Conservation (phyloP, 2,113 vertebrate species). For the Pseudorhombus dupliciocellatus region DNA sequence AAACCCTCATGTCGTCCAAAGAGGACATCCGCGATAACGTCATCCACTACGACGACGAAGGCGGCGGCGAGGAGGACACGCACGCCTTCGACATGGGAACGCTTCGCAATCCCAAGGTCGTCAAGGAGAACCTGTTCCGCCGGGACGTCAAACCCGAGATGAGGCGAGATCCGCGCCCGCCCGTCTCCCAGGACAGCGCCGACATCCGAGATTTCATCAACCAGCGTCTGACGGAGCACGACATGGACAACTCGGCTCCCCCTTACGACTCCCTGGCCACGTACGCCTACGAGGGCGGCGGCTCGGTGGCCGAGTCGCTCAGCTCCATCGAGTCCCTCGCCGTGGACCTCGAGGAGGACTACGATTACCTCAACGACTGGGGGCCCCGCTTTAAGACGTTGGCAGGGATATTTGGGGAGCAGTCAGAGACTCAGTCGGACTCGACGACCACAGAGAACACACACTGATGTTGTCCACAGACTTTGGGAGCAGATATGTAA, state of each 20-base stretch:
- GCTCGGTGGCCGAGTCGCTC: conserved; percentile 93
- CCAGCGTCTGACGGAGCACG: conserved; percentile 90
- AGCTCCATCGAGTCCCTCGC: conserved; percentile 91
- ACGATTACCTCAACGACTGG: conserved; percentile 93
- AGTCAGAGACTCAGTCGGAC: conserved; percentile 81
- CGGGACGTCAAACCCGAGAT: conserved; percentile 94
- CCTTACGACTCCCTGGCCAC: conserved; percentile 97
- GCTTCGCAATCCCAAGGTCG: conserved; percentile 93
- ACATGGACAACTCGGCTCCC: conserved; percentile 88
- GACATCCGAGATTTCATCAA: conserved; percentile 95
- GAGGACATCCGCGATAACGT: conserved; percentile 98
- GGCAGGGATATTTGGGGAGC: conserved; percentile 93
- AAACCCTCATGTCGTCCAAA: conserved; percentile 97
- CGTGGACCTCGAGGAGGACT: conserved; percentile 89
- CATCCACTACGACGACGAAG: conserved; percentile 98
- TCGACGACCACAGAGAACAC: conserved; percentile 71
- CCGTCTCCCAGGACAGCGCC: conserved; percentile 83
- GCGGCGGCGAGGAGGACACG: conserved; percentile 97
- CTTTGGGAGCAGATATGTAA: conserved; percentile 50
- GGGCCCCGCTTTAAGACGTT: conserved; percentile 95
- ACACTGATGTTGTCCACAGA: conserved; percentile 74
- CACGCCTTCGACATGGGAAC: conserved; percentile 98
- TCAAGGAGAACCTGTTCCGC: conserved; percentile 91
- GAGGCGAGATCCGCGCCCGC: conserved; percentile 74
- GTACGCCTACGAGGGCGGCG: conserved; percentile 94